Percentiles rank a stretch among this genome's conserved stretches.
Conservation (phyloP, 2,888 invertebrate genomes). For the Nipponacmea schrenckii region DNA sequence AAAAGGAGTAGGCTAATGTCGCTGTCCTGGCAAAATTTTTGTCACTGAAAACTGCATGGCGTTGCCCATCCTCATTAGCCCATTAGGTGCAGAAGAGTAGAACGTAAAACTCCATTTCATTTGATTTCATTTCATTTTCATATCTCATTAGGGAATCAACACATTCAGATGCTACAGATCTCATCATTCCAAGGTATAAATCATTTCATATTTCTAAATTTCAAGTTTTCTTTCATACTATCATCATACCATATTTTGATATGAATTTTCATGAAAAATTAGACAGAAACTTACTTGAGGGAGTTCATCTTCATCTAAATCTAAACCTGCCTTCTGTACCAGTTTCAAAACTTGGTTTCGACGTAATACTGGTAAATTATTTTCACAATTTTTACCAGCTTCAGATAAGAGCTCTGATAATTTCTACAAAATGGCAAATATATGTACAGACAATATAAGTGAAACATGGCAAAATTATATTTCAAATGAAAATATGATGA, state of each 20-base stretch:
- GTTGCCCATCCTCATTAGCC: too few relatives aligned
- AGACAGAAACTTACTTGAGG: constrained; percentile 45
- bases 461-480: not conserved
- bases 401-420: constrained; percentile 53
- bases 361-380: constrained; percentile 53
- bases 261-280: not conserved
- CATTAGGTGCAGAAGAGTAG: too few relatives aligned
- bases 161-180: too few relatives aligned
- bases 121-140: too few relatives aligned
- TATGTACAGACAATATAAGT: not conserved
- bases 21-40: too few relatives aligned
- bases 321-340: constrained; percentile 46
- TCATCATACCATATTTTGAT: not conserved
- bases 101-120: too few relatives aligned
- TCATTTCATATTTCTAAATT: too few relatives aligned
- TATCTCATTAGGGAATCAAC: too few relatives aligned
- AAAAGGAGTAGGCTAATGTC: too few relatives aligned
- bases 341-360: constrained; percentile 47
- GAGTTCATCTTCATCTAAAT: constrained; percentile 57
- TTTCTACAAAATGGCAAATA: constrained; percentile 40
- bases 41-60: too few relatives aligned
- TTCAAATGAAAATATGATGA: not conserved
- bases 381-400: constrained; percentile 37
- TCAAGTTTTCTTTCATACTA: too few relatives aligned
- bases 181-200: too few relatives aligned